Evolutionary conservation across 2,888 invertebrate genomes (phyloP).

Genomic region (Pterostichus madidus): DNA sequence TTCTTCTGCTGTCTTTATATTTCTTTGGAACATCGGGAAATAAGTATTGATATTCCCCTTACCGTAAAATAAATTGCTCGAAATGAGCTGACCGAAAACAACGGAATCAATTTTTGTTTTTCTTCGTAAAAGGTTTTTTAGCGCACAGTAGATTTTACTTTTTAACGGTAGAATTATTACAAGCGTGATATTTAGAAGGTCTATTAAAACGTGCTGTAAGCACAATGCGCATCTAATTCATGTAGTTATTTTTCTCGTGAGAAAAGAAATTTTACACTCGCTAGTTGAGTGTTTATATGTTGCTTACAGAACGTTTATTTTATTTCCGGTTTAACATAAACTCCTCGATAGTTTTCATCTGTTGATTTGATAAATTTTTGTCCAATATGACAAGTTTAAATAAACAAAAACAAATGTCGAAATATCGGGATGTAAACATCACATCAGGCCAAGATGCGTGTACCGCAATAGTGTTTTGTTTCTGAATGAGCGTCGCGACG

Average conservation of each 20-base stretch:
- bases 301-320: slow-evolving; percentile 47
- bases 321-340: slow-evolving; percentile 44
- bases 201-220: not conserved
- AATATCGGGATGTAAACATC: slow-evolving; percentile 8
- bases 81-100: slow-evolving; percentile 37
- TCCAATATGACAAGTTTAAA: slow-evolving; percentile 36
- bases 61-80: slow-evolving; percentile 39
- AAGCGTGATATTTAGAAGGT: slow-evolving; percentile 60
- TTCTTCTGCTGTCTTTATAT: slow-evolving; percentile 67
- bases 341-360: not conserved
- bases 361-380: slow-evolving; percentile 28
- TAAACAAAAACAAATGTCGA: slow-evolving; percentile 42
- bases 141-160: slow-evolving; percentile 5
- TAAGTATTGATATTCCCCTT: slow-evolving; percentile 63
- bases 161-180: slow-evolving; percentile 46
- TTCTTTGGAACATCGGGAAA: slow-evolving; percentile 66
- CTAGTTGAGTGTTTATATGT: slow-evolving; percentile 8
- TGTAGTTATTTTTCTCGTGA: slow-evolving; percentile 60
- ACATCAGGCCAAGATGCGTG: slow-evolving; percentile 21
- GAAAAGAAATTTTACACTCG: slow-evolving; percentile 63
- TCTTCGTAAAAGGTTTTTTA: not conserved
- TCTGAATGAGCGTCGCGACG: slow-evolving; percentile 65
- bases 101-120: slow-evolving; percentile 44
- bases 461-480: slow-evolving; percentile 56
- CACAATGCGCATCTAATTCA: slow-evolving; percentile 55